Percentiles rank a stretch among this genome's conserved stretches.
phyloP scores from a whole-genome alignment of 2,797 vertebrate genomes.

The Euthynnus affinis region DNA sequence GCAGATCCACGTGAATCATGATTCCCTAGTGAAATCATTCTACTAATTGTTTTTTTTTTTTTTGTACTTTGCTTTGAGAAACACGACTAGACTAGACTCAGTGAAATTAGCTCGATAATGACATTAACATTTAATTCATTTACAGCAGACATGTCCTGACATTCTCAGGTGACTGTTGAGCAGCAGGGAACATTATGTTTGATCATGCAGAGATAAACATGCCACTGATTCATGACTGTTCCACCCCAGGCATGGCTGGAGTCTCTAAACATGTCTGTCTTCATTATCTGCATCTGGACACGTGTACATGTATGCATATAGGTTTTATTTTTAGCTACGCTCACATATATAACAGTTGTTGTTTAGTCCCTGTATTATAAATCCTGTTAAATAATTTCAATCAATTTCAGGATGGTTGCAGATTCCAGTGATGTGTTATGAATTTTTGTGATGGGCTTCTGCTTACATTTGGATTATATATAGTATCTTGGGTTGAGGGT shows the following conservation, averaged over 20 bases:
- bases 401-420: neutral
- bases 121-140: neutral
- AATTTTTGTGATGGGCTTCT: too few species aligned
- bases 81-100: too few species aligned
- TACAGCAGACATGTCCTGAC: neutral
- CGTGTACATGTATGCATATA: neutral
- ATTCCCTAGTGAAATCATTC: neutral
- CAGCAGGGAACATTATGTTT: neutral
- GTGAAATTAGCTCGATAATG: neutral
- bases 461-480: neutral
- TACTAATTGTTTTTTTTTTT: neutral
- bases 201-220: neutral
- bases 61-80: neutral
- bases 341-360: neutral
- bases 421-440: neutral
- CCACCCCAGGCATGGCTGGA: neutral
- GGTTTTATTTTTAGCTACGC: neutral
- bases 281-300: neutral
- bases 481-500: neutral
- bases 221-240: neutral
- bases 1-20: neutral
- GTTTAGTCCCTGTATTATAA: neutral
- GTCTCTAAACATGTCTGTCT: neutral
- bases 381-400: too few species aligned
- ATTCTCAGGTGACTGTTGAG: constrained; percentile 4